Evolutionary conservation across 2,797 vertebrate species (phyloP), one percentile per base, ranked within the genome.

Genomic region (Typhlichthys eigenmanni): DNA sequence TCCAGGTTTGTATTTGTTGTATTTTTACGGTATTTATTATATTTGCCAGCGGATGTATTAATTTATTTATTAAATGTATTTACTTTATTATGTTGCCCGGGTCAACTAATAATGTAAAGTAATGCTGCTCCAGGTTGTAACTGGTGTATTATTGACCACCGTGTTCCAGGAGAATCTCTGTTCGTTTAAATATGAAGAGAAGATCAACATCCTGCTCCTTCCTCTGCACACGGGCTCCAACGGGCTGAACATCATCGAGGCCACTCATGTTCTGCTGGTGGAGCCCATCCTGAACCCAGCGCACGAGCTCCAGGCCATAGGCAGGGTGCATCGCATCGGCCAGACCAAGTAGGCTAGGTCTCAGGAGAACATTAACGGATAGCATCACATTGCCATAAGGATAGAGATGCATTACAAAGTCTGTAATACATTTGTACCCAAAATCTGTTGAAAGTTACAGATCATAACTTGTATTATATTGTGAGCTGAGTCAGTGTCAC

Each of bases 211-310:
- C 79, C 93, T 99, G 74, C 94, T 99, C 73, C 92, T 99, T 53
- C 98, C 98, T 29, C 94, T 99, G 66, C 98, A 99, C 90, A 98
- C 96, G 5, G 98, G 97, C 74, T 99, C 97, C 68, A 99, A 99
- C 49, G 98, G 98, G 51, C 87, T 99, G 52, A 99, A 98, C 81
- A 98, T 99, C 82, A 99, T 99, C 0, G 97, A 99, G 85, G 98
- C 98, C 1, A 99, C 98, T 13, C 96, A 98, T 0, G 97, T 99
- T 62, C 82, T 99, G 63, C 88, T 99, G 56, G 98, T 99, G 47
- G 98, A 99, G 76, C 98, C 98, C 14, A 99, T 99, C 80, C 86
- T 99, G 62, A 99, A 99, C 85, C 97, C 96, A 0, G 97, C 97
- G 66, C 96, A 97, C 16, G 97, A 99, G 84, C 94, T 99, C 2